Base-by-base conservation (phyloP, 2,888 invertebrate genomes). In the Diarsia brunnea region DNA sequence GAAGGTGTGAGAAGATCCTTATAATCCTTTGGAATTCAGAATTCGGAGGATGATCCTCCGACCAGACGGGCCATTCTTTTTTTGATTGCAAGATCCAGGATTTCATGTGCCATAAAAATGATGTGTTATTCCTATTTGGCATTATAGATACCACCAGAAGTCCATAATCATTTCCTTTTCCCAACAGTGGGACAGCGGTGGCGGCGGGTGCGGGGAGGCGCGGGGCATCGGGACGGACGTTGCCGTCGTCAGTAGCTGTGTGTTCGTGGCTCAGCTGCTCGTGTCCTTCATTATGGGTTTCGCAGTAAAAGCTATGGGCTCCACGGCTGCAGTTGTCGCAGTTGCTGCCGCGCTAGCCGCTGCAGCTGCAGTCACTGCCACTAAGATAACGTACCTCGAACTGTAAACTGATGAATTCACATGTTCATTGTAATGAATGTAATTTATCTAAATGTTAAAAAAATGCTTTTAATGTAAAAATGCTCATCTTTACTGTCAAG, bases 181-280 rank as follows among this genome's bases (percentile, higher is more conserved):
- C 49, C 38, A 61, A 38, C 91, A 96, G 96, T 96, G 96, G 96
- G 95, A 96, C 84, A 95, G 90, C 70, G 89, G 92, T 0, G 96
- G 96, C 31, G 95, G 95, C 2, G 94, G 95, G 0, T 92, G 97
- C 67, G 97, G 97, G 0, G 97, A 97, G 75, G 97, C 98, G n/a
- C 97, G 99, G 16, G 99, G 99, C 10, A 97, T 99, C 71, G 99
- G 99, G 12, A 99, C 99, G 0, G 99, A 99, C 92, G 98, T 99
- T 0, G 99, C 99, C 0, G 98, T 99, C 71, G 98, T 99, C 55
- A 98, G 99, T 91, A 98, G 98, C 91, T 99, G 99, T 98, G 99
- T 99, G 5, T 99, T 99, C 93, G 97, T 99, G 82, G 99, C 99
- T 0, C 99, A 99, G 94, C 98, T 99, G 90, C 97, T 98, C 55